Evolutionary conservation across 2,888 invertebrate genomes (phyloP).

Genomic region (Lasius platythorax): DNA sequence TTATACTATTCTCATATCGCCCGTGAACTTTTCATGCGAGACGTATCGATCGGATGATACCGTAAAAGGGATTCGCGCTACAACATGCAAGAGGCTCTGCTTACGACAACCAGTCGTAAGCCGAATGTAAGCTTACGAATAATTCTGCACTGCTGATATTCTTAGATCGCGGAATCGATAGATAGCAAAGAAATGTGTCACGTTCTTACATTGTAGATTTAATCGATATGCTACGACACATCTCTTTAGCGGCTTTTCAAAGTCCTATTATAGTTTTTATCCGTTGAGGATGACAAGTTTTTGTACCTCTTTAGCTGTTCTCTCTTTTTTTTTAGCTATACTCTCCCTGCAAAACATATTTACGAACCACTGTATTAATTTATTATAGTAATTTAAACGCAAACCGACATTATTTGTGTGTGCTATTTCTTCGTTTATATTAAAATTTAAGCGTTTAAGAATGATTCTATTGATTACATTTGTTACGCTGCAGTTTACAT

Average conservation of each 20-base stretch:
- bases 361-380: neutral
- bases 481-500: neutral
- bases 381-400: neutral
- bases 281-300: neutral
- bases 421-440: neutral
- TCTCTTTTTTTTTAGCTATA: too few species aligned
- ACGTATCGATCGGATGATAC: slow-evolving; percentile 60
- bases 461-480: neutral
- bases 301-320: neutral
- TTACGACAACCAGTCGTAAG: slow-evolving; percentile 43
- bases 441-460: neutral
- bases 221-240: neutral
- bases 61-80: slow-evolving; percentile 42
- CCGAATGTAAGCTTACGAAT: slow-evolving; percentile 57
- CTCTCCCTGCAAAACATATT: neutral
- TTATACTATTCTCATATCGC: slow-evolving; percentile 58
- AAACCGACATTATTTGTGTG: neutral
- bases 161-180: slow-evolving; percentile 57
- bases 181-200: slow-evolving; percentile 56
- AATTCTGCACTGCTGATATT: slow-evolving; percentile 53
- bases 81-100: slow-evolving; percentile 49
- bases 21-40: slow-evolving; percentile 70
- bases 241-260: neutral
- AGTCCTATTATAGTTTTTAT: neutral
- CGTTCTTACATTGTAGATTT: slow-evolving; percentile 15